Evolutionary conservation across 2,797 vertebrate species (phyloP).

Genomic region (Sebastes iracundus): DNA sequence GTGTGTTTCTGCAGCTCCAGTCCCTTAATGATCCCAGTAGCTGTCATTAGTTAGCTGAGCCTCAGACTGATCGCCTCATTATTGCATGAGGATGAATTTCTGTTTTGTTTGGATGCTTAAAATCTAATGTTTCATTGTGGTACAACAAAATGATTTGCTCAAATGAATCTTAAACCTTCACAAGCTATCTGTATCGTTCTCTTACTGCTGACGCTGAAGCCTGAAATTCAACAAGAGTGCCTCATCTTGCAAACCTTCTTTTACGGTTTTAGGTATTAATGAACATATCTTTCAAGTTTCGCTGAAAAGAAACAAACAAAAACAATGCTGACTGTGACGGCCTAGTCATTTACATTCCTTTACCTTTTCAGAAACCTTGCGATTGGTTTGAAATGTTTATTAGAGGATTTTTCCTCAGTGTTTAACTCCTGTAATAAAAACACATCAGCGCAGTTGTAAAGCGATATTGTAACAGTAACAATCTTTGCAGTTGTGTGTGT

Average conservation of each 20-base stretch:
- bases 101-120: not conserved
- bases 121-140: not conserved
- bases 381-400: not conserved
- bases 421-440: not conserved
- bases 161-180: not conserved
- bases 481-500: not conserved
- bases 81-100: not conserved
- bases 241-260: not conserved
- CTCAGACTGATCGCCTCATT: not conserved
- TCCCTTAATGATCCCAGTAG: slow-evolving; percentile 25
- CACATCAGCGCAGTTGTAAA: not conserved
- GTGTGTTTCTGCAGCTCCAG: slow-evolving; percentile 22
- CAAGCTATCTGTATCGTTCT: not conserved
- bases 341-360: not conserved
- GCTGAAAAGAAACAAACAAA: not conserved
- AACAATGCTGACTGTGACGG: rapidly evolving
- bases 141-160: not conserved
- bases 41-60: slow-evolving; percentile 12
- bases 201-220: not conserved
- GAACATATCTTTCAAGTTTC: not conserved
- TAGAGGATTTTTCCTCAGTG: not conserved
- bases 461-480: not conserved
- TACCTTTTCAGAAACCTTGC: not conserved
- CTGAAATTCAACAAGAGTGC: not conserved
- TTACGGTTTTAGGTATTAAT: not conserved